Evolutionary conservation across 2,888 invertebrate genomes (phyloP).

Genomic region (Ryuthela nishihirai): DNA sequence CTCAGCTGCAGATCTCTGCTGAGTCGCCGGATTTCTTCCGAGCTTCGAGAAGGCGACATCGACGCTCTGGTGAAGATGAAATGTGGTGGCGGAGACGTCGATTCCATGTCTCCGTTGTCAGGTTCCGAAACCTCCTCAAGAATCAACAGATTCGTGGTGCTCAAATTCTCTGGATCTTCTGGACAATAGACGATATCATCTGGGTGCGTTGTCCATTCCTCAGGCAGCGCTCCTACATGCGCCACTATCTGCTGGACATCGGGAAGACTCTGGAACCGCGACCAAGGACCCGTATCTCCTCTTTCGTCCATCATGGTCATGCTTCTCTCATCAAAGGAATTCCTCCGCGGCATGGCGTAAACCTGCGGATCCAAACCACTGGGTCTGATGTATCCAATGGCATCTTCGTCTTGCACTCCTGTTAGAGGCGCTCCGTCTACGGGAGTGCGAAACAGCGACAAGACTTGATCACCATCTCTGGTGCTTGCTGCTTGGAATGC

Average conservation of each 20-base stretch:
- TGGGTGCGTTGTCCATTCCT: not conserved
- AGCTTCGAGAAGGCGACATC: slow-evolving; percentile 7
- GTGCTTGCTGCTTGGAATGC: slow-evolving; percentile 10
- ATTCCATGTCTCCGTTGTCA: not conserved
- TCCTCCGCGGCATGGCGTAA: no score
- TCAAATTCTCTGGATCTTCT: slow-evolving; percentile 29
- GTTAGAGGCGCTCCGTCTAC: no score
- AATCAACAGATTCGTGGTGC: slow-evolving; percentile 26
- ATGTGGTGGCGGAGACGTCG: not conserved
- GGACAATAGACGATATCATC: no score
- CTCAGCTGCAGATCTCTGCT: no score
- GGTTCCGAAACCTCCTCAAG: slow-evolving; percentile 1
- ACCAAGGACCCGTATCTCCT: not conserved
- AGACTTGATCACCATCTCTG: slow-evolving; percentile 13
- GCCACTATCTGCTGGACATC: slow-evolving; percentile 16
- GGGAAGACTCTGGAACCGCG: slow-evolving; percentile 21
- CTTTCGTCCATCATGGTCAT: not conserved
- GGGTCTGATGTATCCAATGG: no score
- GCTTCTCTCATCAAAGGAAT: slow-evolving; percentile 18
- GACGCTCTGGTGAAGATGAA: slow-evolving; percentile 23
- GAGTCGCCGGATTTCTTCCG: no score
- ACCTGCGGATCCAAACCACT: no score
- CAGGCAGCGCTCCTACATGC: slow-evolving; percentile 12
- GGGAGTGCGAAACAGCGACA: slow-evolving; percentile 19
- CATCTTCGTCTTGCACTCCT: no score